Base-by-base conservation (phyloP, 2,888 invertebrate species). In the Brachypalpus laphriformis region DNA sequence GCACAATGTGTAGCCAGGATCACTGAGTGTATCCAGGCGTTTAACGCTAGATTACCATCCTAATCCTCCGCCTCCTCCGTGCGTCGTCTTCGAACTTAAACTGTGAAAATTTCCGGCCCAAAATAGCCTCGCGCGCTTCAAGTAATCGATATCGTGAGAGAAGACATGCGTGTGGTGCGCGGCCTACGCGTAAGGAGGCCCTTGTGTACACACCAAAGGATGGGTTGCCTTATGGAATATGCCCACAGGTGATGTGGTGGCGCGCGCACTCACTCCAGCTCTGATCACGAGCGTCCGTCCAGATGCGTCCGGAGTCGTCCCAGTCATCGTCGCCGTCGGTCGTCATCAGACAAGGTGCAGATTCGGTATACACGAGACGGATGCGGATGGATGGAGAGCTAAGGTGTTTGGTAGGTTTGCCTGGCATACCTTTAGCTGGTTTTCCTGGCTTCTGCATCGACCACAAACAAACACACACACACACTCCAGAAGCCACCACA, bases 41-140 rank as follows among this genome's bases (percentile, higher is more conserved):
- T 83, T 83, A 80, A 61, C 72, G 83, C 78, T 74, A 74, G 78
- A 83, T 83, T 68, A 80, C 63, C 80, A 56, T 80, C 74, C 80
- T 56, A n/a, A n/a, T 37, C 11, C 11, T 11, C 37, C 37, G 9
- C 80, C 59, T 56, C 34, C 40, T 49, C 25, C 54, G 14, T 45
- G n/a, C n/a, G n/a, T n/a, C n/a, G n/a, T n/a, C n/a, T n/a, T n/a
- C n/a, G n/a, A n/a, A n/a, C 45, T 57, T 74, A 78, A 83, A 80
- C 83, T 83, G 78, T 78, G 74, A 83, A 83, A 78, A 83, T 83
- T 83, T 83, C 78, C 77, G 83, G 68, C 83, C 80, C 63, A 42
- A 74, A 20, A 74, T 25, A 54, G 78, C 61, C 66, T 68, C 34
- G 59, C 66, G 66, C 65, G 56, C 54, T 68, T 37, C 47, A 49